Evolutionary conservation across 2,888 invertebrate genomes (phyloP), one percentile per base, ranked within the genome.

Genomic region (Sthenelais limicola): DNA sequence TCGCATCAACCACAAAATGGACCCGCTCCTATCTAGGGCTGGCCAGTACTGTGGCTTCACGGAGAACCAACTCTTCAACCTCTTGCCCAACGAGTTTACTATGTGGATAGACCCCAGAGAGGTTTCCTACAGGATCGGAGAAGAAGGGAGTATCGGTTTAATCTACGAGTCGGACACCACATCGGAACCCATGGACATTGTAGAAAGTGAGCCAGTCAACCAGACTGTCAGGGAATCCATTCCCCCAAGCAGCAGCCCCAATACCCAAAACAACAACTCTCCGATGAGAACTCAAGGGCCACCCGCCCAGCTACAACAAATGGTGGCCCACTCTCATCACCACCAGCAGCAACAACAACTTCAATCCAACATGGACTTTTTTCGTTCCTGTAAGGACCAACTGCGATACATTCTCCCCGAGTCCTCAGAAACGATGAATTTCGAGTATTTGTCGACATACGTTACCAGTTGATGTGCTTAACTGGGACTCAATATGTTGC

Each of bases 71-170:
- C 88, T 90, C 78, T 88, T 92, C 74, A 90, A 91, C 66, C 81
- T 90, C 72, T 90, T 93, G 77, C 93, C 93, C 32, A 90, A 90
- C 80, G 93, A 93, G 88, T 89, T 93, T 21, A 93, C 93, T 35
- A 91, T 93, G 88, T 93, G 93, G 93, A 92, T 93, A 77, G 93
- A 93, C 84, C 93, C 93, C 1, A 89, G 90, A 79, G 93, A 93
- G 88, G 93, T 93, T 9, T 91, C 91, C 15, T 92, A 91, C 85
- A 87, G 92, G 80, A 91, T 92, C 80, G 91, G 91, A 30, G 91
- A 92, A 82, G 91, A 91, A 81, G 91, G 91, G 30, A 91, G 91
- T 78, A 91, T 91, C 77, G 91, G 91, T 77, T 90, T 91, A 0
- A 84, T 91, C 9, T 91, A 68, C 68, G 68, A 70, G 33, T 30